Evolutionary conservation across 2,797 vertebrate genomes (phyloP).

Genomic region (Schizopygopsis malacanthus): DNA sequence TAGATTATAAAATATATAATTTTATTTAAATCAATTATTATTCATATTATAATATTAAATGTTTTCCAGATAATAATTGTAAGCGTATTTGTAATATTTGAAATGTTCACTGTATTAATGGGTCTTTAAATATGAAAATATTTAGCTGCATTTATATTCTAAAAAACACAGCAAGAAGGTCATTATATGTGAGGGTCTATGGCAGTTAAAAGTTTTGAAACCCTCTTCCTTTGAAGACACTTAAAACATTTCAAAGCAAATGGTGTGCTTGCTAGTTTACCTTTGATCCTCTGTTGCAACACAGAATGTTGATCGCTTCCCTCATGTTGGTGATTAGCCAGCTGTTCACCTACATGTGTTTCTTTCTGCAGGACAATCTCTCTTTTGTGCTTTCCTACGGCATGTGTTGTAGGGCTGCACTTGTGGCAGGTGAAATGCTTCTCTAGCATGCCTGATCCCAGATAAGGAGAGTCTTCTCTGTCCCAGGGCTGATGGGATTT

Average conservation of each 20-base stretch:
- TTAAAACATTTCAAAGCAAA: background rate
- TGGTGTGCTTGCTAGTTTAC: slow-evolving; percentile 19
- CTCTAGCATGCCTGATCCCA: slow-evolving; percentile 41
- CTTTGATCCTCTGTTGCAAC: slow-evolving; percentile 43
- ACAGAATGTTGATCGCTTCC: slow-evolving; percentile 9
- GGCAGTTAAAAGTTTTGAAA: background rate
- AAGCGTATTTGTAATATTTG: background rate
- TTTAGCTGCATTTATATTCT: background rate
- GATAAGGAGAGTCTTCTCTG: slow-evolving; percentile 58
- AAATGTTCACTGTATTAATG: background rate
- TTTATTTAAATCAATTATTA: background rate
- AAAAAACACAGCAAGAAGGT: background rate
- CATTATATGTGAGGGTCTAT: background rate
- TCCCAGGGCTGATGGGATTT: slow-evolving; percentile 58
- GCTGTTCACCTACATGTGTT: slow-evolving; percentile 38
- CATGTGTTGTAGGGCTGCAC: slow-evolving; percentile 61
- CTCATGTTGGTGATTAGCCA: slow-evolving; percentile 28
- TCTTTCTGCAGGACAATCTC: slow-evolving; percentile 38
- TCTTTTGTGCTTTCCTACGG: slow-evolving; percentile 22
- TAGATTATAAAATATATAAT: background rate
- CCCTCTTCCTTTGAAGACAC: background rate
- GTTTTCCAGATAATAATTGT: background rate
- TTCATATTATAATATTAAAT: background rate
- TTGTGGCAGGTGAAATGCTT: slow-evolving; percentile 67
- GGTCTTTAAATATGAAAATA: background rate